Evolutionary conservation across 2,888 invertebrate genomes (phyloP), one percentile per base, ranked within the genome.

Genomic region (Pristionchus japonicus): DNA sequence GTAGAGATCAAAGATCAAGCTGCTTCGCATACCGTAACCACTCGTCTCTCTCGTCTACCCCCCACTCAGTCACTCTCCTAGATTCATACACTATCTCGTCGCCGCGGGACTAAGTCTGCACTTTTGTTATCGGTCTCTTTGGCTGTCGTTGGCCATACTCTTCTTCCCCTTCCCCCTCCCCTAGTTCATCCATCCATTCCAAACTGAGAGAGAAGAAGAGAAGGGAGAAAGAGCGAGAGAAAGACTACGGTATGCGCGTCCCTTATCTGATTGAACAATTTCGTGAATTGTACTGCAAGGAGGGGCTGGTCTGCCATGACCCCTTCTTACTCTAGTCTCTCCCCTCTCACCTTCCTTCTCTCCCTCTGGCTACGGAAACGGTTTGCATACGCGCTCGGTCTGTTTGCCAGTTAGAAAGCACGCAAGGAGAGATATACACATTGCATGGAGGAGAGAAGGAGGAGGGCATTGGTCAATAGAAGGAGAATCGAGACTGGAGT

Each of bases 61-160:
- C 57, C 43, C 57, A 31, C 49, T 52, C 37, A 23, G 17, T 43
- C 27, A 7, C 86, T 40, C 74, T 74, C 74, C 74, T 74, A 37
- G 74, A 74, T 74, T 74, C n/a, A 37, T 27, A 74, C 40, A 20
- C 67, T 86, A 57, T 67, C 86, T 86, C 86, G 1, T 17, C 34
- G 11, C 20, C n/a, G 57, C 37, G 40, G 43, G n/a, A 64, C 86
- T 86, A 43, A 31, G 40, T 34, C 47, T 86, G 86, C 86, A 86
- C 86, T 86, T 86, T 86, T 86, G 86, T 86, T 86, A 86, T 86
- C 86, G 86, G 84, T 52, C 84, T 52, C 15, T 84, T 20, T 37
- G 23, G 40, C 40, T 74, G 74, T n/a, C 40, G 40, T 40, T 70
- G 74, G 40, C 43, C 84, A 40, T 84, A 40, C 80, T 27, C 74